These are phyloP conservation scores for Alcis repandata DNA, from an alignment of 2,888 invertebrate species.

Conservation along the genomic window DNA sequence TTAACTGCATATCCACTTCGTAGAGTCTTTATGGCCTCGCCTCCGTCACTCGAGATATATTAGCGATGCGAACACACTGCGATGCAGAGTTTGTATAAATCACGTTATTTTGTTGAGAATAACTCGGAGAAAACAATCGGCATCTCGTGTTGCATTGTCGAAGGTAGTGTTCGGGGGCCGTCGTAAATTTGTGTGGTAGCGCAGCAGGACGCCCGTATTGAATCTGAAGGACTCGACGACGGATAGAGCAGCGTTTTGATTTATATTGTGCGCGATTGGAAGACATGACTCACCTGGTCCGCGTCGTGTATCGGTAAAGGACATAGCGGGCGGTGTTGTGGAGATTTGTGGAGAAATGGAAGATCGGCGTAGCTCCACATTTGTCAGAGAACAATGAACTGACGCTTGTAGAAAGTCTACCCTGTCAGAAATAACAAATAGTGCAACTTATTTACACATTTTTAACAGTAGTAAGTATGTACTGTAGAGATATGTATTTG, in stretches of 20 bases:
- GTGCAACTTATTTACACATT: too few species aligned
- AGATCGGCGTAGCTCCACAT: background rate
- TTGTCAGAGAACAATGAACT: too few species aligned
- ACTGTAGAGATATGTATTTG: too few species aligned
- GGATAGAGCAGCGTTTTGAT: slow-evolving; percentile 82
- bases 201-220: slow-evolving; percentile 80
- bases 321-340: slow-evolving; percentile 34
- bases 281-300: slow-evolving; percentile 66
- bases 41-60: slow-evolving; percentile 50
- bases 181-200: slow-evolving; percentile 84
- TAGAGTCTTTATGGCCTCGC: slow-evolving; percentile 51
- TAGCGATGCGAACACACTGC: slow-evolving; percentile 52
- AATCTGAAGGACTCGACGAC: slow-evolving; percentile 67
- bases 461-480: too few species aligned
- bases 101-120: slow-evolving; percentile 84
- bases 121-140: slow-evolving; percentile 79
- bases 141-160: slow-evolving; percentile 70
- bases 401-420: too few species aligned
- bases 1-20: slow-evolving; percentile 14
- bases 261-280: slow-evolving; percentile 63
- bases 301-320: slow-evolving; percentile 45
- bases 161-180: slow-evolving; percentile 73
- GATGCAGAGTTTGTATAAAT: slow-evolving; percentile 73
- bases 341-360: slow-evolving; percentile 30
- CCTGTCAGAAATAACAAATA: too few species aligned